phyloP scores from a whole-genome alignment of 2,888 invertebrate genomes.

The Creontiades dilutus region DNA sequence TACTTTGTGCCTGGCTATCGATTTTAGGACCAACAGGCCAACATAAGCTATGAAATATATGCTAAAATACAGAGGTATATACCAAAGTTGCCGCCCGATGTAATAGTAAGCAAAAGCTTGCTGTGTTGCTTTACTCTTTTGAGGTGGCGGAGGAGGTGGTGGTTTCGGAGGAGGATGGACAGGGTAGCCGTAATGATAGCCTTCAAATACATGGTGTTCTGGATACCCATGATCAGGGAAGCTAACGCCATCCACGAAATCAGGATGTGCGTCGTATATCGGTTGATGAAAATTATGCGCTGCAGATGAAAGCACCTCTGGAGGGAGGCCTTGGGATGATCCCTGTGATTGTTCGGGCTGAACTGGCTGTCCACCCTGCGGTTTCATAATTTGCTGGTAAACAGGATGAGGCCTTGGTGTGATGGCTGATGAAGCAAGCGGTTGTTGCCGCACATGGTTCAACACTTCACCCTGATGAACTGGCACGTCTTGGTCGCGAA shows the following conservation, averaged over 20 bases:
- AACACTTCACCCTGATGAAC: slow-evolving; percentile 65
- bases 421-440: slow-evolving; percentile 3
- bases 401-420: slow-evolving; percentile 49
- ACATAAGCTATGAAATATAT: slow-evolving; percentile 84
- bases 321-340: slow-evolving; percentile 3
- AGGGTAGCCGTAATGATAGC: slow-evolving; percentile 66
- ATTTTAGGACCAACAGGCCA: slow-evolving; percentile 85
- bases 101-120: slow-evolving; percentile 85
- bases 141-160: slow-evolving; percentile 64
- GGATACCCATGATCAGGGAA: slow-evolving; percentile 35
- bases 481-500: not conserved
- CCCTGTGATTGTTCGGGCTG: not conserved
- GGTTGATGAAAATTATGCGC: slow-evolving; percentile 4
- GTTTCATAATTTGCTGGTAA: slow-evolving; percentile 54
- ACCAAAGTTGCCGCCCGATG: slow-evolving; percentile 87
- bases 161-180: slow-evolving; percentile 54
- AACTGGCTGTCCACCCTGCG: slow-evolving; percentile 2
- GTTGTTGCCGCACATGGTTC: slow-evolving; percentile 50
- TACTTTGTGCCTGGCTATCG: slow-evolving; percentile 86
- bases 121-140: slow-evolving; percentile 77
- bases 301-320: not conserved
- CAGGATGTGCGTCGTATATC: not conserved
- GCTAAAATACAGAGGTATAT: slow-evolving; percentile 87
- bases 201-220: slow-evolving; percentile 43
- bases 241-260: not conserved